These are phyloP conservation scores for Nothobranchius kuhntae DNA, from an alignment of 2,113 vertebrate species.

Conservation along the genomic window DNA sequence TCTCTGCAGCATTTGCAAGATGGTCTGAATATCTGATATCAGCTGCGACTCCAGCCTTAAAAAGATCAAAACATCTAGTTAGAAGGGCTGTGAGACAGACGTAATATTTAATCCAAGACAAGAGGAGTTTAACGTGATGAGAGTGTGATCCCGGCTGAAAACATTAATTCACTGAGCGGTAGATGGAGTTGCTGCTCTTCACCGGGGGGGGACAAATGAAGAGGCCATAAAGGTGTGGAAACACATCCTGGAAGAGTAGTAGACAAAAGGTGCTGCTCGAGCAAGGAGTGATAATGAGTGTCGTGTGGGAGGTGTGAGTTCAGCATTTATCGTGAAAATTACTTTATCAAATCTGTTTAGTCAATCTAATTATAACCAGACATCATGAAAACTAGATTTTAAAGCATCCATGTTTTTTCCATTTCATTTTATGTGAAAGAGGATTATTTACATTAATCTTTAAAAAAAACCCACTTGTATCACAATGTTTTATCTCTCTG, in stretches of 20 bases:
- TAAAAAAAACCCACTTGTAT: slow-evolving; percentile 9
- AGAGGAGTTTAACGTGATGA: slow-evolving; percentile 1
- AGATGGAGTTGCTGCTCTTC: slow-evolving; percentile 56
- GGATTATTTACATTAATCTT: slow-evolving; percentile 8
- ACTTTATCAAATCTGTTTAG: slow-evolving; percentile 40
- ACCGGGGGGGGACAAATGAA: slow-evolving; percentile 9
- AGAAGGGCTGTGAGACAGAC: neutral
- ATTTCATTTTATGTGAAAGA: no score
- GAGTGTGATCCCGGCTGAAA: slow-evolving; percentile 9
- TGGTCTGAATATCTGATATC: slow-evolving; percentile 93
- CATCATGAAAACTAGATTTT: slow-evolving; percentile 51
- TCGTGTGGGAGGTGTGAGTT: slow-evolving; percentile 63
- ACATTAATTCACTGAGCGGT: slow-evolving; percentile 36
- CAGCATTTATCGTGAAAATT: slow-evolving; percentile 55
- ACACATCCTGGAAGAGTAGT: slow-evolving; percentile 33
- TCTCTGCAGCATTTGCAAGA: slow-evolving; percentile 93
- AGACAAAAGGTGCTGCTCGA: slow-evolving; percentile 36
- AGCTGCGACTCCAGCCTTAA: slow-evolving; percentile 94
- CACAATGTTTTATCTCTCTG: slow-evolving; percentile 14
- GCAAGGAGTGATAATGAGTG: slow-evolving; percentile 62
- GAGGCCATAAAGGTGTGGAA: slow-evolving; percentile 16
- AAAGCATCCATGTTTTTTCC: neutral
- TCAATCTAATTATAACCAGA: slow-evolving; percentile 59
- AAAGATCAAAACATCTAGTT: slow-evolving; percentile 7
- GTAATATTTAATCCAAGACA: neutral